phyloP scores from a whole-genome alignment of 2,113 vertebrate genomes.

The Lepus europaeus region DNA sequence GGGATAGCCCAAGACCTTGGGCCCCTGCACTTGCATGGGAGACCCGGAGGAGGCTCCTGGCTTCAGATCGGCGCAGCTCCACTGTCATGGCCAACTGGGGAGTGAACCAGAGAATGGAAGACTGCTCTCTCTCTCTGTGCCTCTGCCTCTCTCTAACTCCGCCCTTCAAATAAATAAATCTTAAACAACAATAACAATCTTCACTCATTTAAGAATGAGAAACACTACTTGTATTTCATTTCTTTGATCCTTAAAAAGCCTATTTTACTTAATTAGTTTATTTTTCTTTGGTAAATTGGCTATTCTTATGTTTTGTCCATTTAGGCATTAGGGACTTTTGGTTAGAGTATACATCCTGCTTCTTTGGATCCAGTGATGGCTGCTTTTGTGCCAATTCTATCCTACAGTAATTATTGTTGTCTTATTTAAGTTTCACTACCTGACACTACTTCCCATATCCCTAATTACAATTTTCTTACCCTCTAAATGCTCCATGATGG shows the following conservation, averaged over 20 bases:
- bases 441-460: not conserved
- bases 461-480: slow-evolving; percentile 49
- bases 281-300: slow-evolving; percentile 3
- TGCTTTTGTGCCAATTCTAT: slow-evolving; percentile 9
- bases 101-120: too few species aligned
- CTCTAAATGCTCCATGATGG: slow-evolving; percentile 11
- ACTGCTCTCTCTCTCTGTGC: too few species aligned
- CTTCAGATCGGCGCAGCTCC: too few species aligned
- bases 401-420: not conserved
- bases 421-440: slow-evolving; percentile 25
- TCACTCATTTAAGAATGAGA: slow-evolving; percentile 31
- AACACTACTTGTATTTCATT: slow-evolving; percentile 38
- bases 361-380: slow-evolving; percentile 18
- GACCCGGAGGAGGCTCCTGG: too few species aligned
- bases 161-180: too few species aligned
- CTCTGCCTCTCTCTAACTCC: too few species aligned
- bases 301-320: slow-evolving; percentile 6
- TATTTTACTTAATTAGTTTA: not conserved
- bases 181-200: slow-evolving; percentile 9
- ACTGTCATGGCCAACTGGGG: too few species aligned
- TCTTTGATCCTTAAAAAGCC: slow-evolving; percentile 56
- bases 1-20: too few species aligned
- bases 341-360: slow-evolving; percentile 10
- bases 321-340: slow-evolving; percentile 27
- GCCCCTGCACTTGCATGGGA: too few species aligned